Evolutionary conservation across 2,888 invertebrate species (phyloP), one percentile per base, ranked within the genome.

Genomic region (Polia nebulosa): DNA sequence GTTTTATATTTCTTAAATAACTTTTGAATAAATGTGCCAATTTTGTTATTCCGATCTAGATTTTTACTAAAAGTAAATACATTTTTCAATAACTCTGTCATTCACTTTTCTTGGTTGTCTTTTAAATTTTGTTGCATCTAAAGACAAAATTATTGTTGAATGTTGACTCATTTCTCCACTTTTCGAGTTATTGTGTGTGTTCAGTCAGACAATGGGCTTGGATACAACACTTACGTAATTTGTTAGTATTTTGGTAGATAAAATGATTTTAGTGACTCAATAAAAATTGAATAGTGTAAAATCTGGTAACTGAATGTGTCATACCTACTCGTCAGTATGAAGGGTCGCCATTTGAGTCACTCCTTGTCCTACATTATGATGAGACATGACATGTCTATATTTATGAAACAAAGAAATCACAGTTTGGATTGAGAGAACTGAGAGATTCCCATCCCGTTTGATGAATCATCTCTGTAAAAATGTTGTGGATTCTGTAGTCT

Each of bases 341-440:
- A 34, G 25, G 20, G 27, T n/a, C 13, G 41, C 17, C 2, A 41
- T 15, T 6, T 67, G 32, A 67, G 9, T 49, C 15, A 22, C 32
- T 51, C 32, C 4, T 9, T 27, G 2, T 1, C 7, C 47, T 13
- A 34, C 17, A 15, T 22, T 13, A 51, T 1, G 15, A 17, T 22
- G 36, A 11, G 2, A 20, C 11, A 60, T 29, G 29, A 27, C 13
- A 13, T 29, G 17, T 39, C 17, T 11, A 9, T 51, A 25, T 17
- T 65, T 20, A 6, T 15, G 11, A 51, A 65, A 65, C 66, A 51
- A 65, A 67, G 17, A 4, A 27, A 20, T n/a, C n/a, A 32, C 15
- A 51, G 17, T 39, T 17, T 20, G 27, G 9, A 9, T 32, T 32
- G 13, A 9, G n/a, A 2, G 47, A n/a, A 3, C 29, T 36, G 27